Evolutionary conservation across 2,113 vertebrate genomes (phyloP).

Genomic region (Myxocyprinus asiaticus): DNA sequence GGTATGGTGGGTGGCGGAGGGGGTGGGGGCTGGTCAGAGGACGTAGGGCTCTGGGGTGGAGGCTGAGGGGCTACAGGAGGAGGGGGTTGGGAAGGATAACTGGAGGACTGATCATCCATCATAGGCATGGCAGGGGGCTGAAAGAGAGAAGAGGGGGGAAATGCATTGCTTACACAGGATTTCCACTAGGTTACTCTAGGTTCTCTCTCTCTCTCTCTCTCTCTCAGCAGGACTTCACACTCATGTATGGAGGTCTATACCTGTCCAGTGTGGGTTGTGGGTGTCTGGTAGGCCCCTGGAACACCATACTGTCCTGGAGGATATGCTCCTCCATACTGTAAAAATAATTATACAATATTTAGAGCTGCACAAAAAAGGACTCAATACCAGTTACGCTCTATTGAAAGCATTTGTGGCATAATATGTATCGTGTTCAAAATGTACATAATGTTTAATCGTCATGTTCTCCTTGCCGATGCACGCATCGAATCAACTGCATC

Average conservation of each 20-base stretch:
- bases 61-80: conserved; percentile 68
- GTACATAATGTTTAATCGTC: too few species aligned
- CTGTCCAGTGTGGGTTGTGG: conserved; percentile 76
- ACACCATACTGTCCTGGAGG: conserved; percentile 82
- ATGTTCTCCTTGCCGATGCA: too few species aligned
- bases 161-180: not conserved
- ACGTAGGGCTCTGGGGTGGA: conserved; percentile 71
- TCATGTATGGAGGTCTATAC: conserved; percentile 51
- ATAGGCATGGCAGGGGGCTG: conserved; percentile 72
- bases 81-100: conserved; percentile 70
- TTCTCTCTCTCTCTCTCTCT: too few species aligned
- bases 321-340: conserved; percentile 79
- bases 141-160: not conserved
- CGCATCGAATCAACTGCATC: too few species aligned
- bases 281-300: conserved; percentile 69
- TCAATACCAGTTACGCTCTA: too few species aligned
- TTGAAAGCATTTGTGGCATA: too few species aligned
- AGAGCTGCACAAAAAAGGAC: too few species aligned
- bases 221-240: too few species aligned
- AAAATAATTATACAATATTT: conserved; percentile 16
- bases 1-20: conserved; percentile 70
- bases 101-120: conserved; percentile 72
- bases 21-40: conserved; percentile 73
- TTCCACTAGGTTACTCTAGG: too few species aligned
- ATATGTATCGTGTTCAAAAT: too few species aligned